Percentiles rank a stretch among this genome's conserved stretches.
These are phyloP conservation scores for Hydrolagus colliei DNA, from an alignment of 2,797 vertebrate species.

Conservation along the genomic window DNA sequence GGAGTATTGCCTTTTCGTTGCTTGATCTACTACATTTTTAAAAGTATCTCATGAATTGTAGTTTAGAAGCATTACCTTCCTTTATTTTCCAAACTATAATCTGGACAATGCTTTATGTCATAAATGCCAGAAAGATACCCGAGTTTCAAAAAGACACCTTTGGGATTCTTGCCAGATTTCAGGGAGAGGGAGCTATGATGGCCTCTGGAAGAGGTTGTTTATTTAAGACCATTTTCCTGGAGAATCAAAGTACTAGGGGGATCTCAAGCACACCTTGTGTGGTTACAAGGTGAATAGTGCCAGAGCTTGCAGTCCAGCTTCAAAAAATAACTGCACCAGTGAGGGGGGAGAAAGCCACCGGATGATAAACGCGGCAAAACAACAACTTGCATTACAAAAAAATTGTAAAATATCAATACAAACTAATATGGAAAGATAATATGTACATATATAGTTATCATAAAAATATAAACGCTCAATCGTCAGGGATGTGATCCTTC, in stretches of 20 bases:
- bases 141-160: background rate
- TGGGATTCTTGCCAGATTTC: background rate
- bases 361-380: too few relatives aligned
- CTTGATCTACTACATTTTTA: background rate
- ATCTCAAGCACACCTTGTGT: background rate
- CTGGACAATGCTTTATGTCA: background rate
- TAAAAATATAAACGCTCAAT: too few relatives aligned
- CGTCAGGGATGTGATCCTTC: too few relatives aligned
- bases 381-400: too few relatives aligned
- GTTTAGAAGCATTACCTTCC: background rate
- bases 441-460: too few relatives aligned
- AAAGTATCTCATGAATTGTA: background rate
- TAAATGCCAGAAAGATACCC: background rate
- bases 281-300: background rate
- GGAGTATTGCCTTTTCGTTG: background rate
- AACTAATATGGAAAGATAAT: too few relatives aligned
- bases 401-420: too few relatives aligned
- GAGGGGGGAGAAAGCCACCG: too few relatives aligned
- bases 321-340: background rate
- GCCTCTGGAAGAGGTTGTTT: background rate
- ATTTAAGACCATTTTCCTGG: background rate
- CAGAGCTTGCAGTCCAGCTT: background rate
- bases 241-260: background rate
- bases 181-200: background rate
- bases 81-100: background rate